A percentile compares a stretch with the other conserved stretches of the same genome.
phyloP scores from a whole-genome alignment of 2,888 invertebrate species.

The Lithophane socia region DNA sequence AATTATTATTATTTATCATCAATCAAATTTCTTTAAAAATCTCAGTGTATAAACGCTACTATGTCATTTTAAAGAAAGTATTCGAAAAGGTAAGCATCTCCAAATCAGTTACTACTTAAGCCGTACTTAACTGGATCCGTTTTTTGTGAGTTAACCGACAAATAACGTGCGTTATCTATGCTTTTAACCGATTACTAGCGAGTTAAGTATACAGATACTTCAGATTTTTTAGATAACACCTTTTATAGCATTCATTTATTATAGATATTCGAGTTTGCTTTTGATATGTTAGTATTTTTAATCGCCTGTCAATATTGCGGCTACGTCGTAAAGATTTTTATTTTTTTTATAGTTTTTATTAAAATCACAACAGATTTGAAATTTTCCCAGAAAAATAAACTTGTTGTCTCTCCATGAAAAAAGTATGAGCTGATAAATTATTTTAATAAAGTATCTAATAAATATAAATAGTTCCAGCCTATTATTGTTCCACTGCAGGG shows the following conservation, averaged over 20 bases:
- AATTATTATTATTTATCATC: background rate
- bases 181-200: slow-evolving; percentile 65
- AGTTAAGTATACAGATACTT: slow-evolving; percentile 51
- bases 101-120: slow-evolving; percentile 36
- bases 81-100: background rate
- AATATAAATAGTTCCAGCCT: background rate
- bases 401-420: too few relatives aligned
- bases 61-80: slow-evolving; percentile 21
- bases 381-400: background rate
- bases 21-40: background rate
- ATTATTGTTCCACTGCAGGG: too few relatives aligned
- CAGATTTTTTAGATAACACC: slow-evolving; percentile 64
- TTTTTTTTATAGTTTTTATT: slow-evolving; percentile 21
- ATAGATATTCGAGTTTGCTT: slow-evolving; percentile 38
- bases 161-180: slow-evolving; percentile 62
- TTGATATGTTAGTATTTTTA: slow-evolving; percentile 33
- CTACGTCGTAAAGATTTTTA: slow-evolving; percentile 10
- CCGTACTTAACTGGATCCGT: slow-evolving; percentile 43
- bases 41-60: background rate
- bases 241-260: slow-evolving; percentile 47
- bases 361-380: background rate
- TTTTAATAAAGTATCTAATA: too few relatives aligned
- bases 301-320: slow-evolving; percentile 46
- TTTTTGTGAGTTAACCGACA: slow-evolving; percentile 60
- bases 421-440: too few relatives aligned